A percentile compares a stretch with the other conserved stretches of the same genome.
phyloP scores from a whole-genome alignment of 2,113 vertebrate species.

The Tetraodon nigroviridis region DNA sequence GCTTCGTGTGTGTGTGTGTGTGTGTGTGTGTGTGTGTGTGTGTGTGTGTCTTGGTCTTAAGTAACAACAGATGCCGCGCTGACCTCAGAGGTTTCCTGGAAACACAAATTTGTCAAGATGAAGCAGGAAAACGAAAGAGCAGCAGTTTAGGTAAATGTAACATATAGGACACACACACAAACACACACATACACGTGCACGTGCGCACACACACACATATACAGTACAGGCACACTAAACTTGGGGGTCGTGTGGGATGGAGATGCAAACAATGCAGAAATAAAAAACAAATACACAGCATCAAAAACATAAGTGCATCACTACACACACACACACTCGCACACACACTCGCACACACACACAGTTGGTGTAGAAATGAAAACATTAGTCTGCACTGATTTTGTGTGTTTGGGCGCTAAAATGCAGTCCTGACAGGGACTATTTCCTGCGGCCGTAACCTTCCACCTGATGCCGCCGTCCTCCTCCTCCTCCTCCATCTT shows the following conservation, averaged over 20 bases:
- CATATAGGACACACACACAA: conserved; percentile 47
- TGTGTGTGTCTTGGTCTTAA: conserved; percentile 74
- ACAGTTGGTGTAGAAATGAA: no score
- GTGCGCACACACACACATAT: conserved; percentile 11
- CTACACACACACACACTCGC: no score
- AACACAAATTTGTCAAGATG: conserved; percentile 91
- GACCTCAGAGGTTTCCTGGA: conserved; percentile 93
- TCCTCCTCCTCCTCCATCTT: conserved; percentile 17
- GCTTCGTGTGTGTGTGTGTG: conserved; percentile 19
- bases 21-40: conserved; percentile 20
- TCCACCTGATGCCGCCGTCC: conserved; percentile 11
- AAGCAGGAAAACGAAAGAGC: conserved; percentile 74
- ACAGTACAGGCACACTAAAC: conserved; percentile 11
- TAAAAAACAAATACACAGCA: no score
- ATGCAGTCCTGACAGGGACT: conserved; percentile 23
- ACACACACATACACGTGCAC: conserved; percentile 9
- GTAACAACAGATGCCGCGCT: conserved; percentile 88
- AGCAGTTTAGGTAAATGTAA: conserved; percentile 80
- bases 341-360: no score
- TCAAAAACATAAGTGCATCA: no score
- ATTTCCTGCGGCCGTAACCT: conserved; percentile 56
- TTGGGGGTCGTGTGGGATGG: background rate
- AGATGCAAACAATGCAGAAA: no score
- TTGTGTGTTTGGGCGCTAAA: conserved; percentile 1
- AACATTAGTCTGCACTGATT: background rate